Conservation (phyloP, 2,888 invertebrate species). For the Xestia rhomboidea region DNA sequence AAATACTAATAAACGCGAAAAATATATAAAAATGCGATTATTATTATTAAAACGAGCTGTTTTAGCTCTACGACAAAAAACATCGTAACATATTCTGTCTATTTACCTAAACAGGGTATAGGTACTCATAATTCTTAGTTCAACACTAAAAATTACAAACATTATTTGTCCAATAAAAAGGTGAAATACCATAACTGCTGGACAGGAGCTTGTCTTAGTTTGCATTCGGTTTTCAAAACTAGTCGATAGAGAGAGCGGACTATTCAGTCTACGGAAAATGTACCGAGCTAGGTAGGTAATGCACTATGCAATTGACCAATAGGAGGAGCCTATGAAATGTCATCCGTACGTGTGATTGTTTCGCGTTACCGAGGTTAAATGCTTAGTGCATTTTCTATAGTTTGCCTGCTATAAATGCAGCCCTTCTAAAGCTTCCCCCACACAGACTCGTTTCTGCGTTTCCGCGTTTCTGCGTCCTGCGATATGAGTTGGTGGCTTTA, state of each 20-base stretch:
- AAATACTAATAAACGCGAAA: constrained; percentile 26
- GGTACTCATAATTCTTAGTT: background rate
- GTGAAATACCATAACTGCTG: constrained; percentile 48
- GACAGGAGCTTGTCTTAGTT: constrained; percentile 42
- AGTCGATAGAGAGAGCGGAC: constrained; percentile 46
- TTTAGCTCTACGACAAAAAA: constrained; percentile 19
- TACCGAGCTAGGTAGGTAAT: background rate
- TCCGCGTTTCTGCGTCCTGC: too few species aligned
- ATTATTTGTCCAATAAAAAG: constrained; percentile 41
- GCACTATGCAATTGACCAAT: background rate
- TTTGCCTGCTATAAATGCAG: background rate
- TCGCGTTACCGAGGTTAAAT: background rate
- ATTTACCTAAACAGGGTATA: constrained; percentile 37
- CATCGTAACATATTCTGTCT: background rate
- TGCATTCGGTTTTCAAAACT: constrained; percentile 51
- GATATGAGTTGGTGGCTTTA: too few species aligned
- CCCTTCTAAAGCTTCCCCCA: background rate
- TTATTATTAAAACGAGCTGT: background rate
- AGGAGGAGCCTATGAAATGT: background rate
- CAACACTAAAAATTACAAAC: background rate
- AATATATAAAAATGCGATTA: constrained; percentile 17
- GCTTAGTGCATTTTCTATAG: background rate
- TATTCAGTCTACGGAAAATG: constrained; percentile 7
- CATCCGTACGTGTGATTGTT: constrained; percentile 3
- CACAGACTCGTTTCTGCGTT: too few species aligned